Evolutionary conservation across 2,888 invertebrate species (phyloP).

Genomic region (Sarcophaga variegata): DNA sequence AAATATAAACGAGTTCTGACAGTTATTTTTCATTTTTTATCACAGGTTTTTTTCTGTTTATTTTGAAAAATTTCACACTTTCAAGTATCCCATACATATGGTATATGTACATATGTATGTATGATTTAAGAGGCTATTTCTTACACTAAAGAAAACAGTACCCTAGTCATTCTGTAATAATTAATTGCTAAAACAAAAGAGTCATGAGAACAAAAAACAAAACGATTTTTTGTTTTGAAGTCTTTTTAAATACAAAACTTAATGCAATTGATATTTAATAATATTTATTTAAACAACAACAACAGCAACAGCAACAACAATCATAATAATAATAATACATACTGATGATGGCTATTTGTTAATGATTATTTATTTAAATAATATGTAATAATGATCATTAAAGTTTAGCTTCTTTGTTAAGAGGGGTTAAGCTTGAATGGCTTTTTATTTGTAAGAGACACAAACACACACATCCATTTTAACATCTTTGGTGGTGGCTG

Average conservation of each 20-base stretch:
- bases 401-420: conserved; percentile 42
- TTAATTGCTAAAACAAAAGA: conserved; percentile 10
- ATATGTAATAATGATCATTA: conserved; percentile 14
- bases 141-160: too few relatives aligned
- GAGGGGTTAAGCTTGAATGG: conserved; percentile 46
- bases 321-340: conserved; percentile 22
- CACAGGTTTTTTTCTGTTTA: too few relatives aligned
- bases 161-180: neutral
- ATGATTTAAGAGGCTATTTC: too few relatives aligned
- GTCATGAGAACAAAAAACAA: neutral
- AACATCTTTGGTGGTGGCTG: conserved; percentile 62
- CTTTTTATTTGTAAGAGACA: conserved; percentile 28
- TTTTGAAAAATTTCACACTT: too few relatives aligned
- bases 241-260: neutral
- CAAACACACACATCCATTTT: conserved; percentile 74
- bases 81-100: too few relatives aligned
- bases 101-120: too few relatives aligned
- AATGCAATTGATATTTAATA: conserved; percentile 22
- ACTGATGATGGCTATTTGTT: conserved; percentile 10
- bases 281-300: conserved; percentile 9
- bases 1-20: too few relatives aligned
- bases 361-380: too few relatives aligned
- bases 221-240: neutral
- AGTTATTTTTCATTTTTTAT: too few relatives aligned
- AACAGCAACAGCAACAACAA: too few relatives aligned